Conservation (phyloP, 2,113 vertebrate genomes). For the Anarhynchus alexandrinus region DNA sequence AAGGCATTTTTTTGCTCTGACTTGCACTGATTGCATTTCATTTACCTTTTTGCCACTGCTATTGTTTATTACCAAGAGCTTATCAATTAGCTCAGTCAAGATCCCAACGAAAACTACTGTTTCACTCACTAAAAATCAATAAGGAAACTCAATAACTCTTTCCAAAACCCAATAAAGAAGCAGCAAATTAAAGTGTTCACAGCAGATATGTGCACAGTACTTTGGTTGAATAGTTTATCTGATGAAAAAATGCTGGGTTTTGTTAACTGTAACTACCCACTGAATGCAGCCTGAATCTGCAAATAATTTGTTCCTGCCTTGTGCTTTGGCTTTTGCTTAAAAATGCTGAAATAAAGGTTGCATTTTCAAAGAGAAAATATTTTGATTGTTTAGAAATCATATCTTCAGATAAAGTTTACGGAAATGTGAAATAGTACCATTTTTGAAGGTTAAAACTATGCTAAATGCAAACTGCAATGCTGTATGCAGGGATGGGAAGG, state of each 20-base stretch:
- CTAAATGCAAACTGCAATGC: background rate
- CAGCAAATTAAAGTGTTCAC: conserved; percentile 26
- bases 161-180: conserved; percentile 22
- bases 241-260: background rate
- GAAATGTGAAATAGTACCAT: background rate
- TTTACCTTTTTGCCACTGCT: conserved; percentile 22
- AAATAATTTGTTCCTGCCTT: background rate
- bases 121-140: conserved; percentile 46
- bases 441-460: background rate
- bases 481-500: background rate
- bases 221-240: conserved; percentile 5
- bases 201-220: background rate
- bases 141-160: conserved; percentile 29
- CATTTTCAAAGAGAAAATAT: background rate
- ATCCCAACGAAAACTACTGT: conserved; percentile 2
- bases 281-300: background rate
- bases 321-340: conserved; percentile 5
- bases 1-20: background rate
- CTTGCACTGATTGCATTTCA: conserved; percentile 24
- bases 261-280: background rate
- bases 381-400: background rate
- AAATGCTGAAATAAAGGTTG: background rate
- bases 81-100: conserved; percentile 59
- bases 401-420: background rate
- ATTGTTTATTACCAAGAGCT: conserved; percentile 39